Conservation (phyloP, 2,113 vertebrate species). For the Thalassoma bifasciatum region DNA sequence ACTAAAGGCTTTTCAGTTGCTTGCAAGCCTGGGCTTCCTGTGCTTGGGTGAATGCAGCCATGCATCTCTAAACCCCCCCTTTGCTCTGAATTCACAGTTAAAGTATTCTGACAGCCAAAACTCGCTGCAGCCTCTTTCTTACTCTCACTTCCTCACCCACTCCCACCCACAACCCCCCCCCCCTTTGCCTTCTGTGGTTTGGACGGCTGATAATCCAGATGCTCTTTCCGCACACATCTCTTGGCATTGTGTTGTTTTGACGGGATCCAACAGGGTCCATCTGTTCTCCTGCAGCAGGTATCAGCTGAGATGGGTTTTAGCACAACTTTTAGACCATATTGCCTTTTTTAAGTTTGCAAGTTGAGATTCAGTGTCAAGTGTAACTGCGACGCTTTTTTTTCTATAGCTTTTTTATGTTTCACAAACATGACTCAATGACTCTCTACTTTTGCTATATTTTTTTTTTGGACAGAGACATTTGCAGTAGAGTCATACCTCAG, state of each 20-base stretch:
- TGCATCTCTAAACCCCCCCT: constrained; percentile 33
- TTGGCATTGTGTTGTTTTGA: constrained; percentile 37
- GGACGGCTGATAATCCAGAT: constrained; percentile 42
- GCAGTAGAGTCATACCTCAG: constrained; percentile 33
- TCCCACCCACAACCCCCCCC: not conserved
- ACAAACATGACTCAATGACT: constrained; percentile 16
- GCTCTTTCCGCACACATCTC: constrained; percentile 15
- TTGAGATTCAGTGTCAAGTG: constrained; percentile 12
- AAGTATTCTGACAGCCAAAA: constrained; percentile 49
- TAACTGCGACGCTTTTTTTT: not conserved
- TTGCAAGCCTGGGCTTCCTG: constrained; percentile 59
- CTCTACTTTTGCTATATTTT: constrained; percentile 3
- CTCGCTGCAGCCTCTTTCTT: constrained; percentile 49
- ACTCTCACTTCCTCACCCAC: constrained; percentile 23
- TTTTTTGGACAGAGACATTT: not conserved
- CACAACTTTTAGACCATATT: constrained; percentile 41
- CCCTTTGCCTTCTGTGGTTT: constrained; percentile 45
- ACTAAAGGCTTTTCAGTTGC: constrained; percentile 46
- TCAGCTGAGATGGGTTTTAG: constrained; percentile 22
- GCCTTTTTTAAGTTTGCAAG: constrained; percentile 44
- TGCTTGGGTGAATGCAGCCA: constrained; percentile 69
- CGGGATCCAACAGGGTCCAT: constrained; percentile 37
- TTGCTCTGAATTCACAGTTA: constrained; percentile 44
- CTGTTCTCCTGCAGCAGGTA: constrained; percentile 43
- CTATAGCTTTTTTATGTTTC: constrained; percentile 28